A percentile compares a stretch with the other conserved stretches of the same genome.
Conservation (phyloP, 1,140 invertebrate species). For the Calephelis nemesis region DNA sequence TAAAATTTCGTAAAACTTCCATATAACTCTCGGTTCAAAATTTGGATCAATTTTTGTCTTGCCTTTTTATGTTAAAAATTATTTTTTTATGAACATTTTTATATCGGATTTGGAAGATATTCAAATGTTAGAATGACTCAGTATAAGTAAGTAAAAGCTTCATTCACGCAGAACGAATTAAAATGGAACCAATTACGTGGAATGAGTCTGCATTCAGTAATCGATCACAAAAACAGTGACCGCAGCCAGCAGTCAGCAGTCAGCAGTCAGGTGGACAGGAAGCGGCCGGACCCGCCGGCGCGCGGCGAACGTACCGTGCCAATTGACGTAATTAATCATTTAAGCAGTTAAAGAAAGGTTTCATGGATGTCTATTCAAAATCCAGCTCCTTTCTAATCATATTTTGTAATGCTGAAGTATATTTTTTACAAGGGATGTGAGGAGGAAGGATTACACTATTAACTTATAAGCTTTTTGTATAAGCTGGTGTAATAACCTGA, state of each 20-base stretch:
- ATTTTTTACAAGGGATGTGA: too few species aligned
- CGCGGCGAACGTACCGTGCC: constrained; percentile 60
- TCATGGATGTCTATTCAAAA: constrained; percentile 22
- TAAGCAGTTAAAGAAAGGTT: constrained; percentile 50
- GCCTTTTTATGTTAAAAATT: too few species aligned
- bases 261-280: constrained; percentile 48
- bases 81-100: background rate
- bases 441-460: too few species aligned
- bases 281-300: constrained; percentile 54
- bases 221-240: constrained; percentile 51
- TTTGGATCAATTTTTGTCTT: too few species aligned
- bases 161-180: constrained; percentile 54
- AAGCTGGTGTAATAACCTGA: background rate
- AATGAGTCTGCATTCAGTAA: constrained; percentile 65
- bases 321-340: constrained; percentile 72
- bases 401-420: background rate
- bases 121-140: background rate
- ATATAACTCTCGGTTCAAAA: too few species aligned
- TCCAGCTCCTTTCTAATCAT: background rate
- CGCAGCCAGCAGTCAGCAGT: constrained; percentile 7
- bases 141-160: background rate
- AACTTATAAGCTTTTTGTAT: background rate
- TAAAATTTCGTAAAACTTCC: too few species aligned
- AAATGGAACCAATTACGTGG: constrained; percentile 59
- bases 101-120: background rate